Percentiles rank a stretch among this genome's conserved stretches.
Evolutionary conservation across 2,888 invertebrate genomes (phyloP).

Genomic region (Thelaira solivaga): DNA sequence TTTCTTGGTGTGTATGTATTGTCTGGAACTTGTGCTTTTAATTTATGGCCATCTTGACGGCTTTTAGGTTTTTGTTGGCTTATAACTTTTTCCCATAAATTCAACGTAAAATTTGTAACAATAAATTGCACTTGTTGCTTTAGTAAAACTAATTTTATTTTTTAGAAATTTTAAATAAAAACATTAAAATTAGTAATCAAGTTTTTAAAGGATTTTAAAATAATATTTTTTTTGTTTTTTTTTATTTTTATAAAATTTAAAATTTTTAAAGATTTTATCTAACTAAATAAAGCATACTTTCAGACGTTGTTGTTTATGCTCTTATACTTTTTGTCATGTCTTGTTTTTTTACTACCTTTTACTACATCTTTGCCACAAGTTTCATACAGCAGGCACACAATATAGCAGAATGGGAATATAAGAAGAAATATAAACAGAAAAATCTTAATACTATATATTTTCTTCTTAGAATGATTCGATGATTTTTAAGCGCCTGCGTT

Average conservation of each 20-base stretch:
- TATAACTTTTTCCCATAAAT: slow-evolving; percentile 58
- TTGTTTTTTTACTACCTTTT: slow-evolving; percentile 40
- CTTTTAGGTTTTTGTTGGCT: slow-evolving; percentile 54
- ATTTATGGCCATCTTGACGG: slow-evolving; percentile 62
- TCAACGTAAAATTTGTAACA: slow-evolving; percentile 57
- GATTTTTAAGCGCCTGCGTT: slow-evolving; percentile 78
- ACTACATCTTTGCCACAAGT: neutral
- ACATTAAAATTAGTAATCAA: neutral
- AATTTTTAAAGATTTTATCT: no score
- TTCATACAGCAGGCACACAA: slow-evolving; percentile 41
- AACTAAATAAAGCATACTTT: slow-evolving; percentile 27
- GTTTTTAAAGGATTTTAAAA: neutral
- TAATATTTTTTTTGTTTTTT: no score
- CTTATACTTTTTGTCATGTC: neutral
- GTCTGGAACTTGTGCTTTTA: slow-evolving; percentile 25
- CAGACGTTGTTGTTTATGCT: neutral
- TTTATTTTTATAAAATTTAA: no score
- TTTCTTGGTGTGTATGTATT: slow-evolving; percentile 9
- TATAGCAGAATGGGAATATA: slow-evolving; percentile 38
- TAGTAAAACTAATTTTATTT: no score
- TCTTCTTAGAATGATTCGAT: slow-evolving; percentile 77
- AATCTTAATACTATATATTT: slow-evolving; percentile 66
- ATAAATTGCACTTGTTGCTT: slow-evolving; percentile 61
- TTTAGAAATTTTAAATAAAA: neutral
- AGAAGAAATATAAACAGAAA: slow-evolving; percentile 36